Conservation (phyloP, 2,888 invertebrate species). For the Phengaris arion region DNA sequence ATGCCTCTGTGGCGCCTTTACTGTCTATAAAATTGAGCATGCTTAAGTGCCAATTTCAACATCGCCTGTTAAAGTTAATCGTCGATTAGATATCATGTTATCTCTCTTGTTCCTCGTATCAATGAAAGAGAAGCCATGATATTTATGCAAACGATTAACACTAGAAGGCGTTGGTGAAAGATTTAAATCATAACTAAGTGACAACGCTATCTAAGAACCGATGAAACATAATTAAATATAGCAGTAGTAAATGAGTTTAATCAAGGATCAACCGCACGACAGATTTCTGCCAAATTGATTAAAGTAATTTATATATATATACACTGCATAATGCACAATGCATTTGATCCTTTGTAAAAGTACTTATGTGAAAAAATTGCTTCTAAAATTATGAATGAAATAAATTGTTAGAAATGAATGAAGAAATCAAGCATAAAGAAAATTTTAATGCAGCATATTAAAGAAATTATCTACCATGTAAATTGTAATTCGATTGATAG, state of each 20-base stretch:
- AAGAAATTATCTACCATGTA: background rate
- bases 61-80: too few relatives aligned
- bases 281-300: too few relatives aligned
- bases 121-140: background rate
- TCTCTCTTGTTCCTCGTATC: too few relatives aligned
- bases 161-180: too few relatives aligned
- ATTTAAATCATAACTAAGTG: too few relatives aligned
- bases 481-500: background rate
- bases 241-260: too few relatives aligned
- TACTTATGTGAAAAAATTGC: background rate
- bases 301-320: too few relatives aligned
- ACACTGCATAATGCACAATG: too few relatives aligned
- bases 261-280: too few relatives aligned
- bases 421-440: background rate
- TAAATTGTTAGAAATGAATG: background rate
- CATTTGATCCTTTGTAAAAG: background rate
- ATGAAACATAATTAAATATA: too few relatives aligned
- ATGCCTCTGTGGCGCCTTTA: conserved; percentile 58
- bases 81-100: too few relatives aligned
- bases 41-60: background rate
- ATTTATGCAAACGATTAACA: background rate
- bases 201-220: too few relatives aligned
- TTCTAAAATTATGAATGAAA: background rate
- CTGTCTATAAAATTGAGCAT: background rate
- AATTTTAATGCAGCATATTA: background rate